Evolutionary conservation across 2,888 invertebrate genomes (phyloP).

Genomic region (Callinectes sapidus): DNA sequence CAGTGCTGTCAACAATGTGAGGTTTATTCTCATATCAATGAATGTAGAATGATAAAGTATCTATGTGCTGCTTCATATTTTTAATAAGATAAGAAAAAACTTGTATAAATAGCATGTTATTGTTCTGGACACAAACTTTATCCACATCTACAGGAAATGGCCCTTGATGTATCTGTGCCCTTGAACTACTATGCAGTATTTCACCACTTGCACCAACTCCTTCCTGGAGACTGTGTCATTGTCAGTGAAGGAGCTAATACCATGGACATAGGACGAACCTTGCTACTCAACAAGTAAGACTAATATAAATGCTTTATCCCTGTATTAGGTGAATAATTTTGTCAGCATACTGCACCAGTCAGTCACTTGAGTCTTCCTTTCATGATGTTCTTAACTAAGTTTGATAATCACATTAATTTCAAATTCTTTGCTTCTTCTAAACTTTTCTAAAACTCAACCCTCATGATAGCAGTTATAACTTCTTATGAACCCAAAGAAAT

Average conservation of each 20-base stretch:
- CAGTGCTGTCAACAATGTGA: conserved; percentile 82
- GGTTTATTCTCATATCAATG: conserved; percentile 39
- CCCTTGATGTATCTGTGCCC: conserved; percentile 84
- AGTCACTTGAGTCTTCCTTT: background rate
- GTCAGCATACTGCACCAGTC: background rate
- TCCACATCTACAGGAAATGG: conserved; percentile 79
- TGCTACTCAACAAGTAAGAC: conserved; percentile 84
- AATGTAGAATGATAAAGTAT: background rate
- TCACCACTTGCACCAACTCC: conserved; percentile 85
- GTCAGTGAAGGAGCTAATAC: conserved; percentile 99
- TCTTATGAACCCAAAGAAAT: background rate
- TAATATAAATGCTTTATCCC: background rate
- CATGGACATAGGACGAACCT: conserved; percentile 96
- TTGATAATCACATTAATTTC: background rate
- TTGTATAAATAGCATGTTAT: background rate
- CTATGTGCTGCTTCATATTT: background rate
- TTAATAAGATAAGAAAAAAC: background rate
- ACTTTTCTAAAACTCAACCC: background rate
- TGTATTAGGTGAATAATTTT: background rate
- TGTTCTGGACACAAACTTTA: background rate
- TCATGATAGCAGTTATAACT: background rate
- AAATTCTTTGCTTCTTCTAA: background rate
- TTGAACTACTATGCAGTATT: conserved; percentile 96
- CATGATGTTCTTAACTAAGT: background rate
- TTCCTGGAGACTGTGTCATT: conserved; percentile 89